Evolutionary conservation across 2,113 vertebrate genomes (phyloP), one percentile per base, ranked within the genome.

Genomic region (Lamprotornis superbus): DNA sequence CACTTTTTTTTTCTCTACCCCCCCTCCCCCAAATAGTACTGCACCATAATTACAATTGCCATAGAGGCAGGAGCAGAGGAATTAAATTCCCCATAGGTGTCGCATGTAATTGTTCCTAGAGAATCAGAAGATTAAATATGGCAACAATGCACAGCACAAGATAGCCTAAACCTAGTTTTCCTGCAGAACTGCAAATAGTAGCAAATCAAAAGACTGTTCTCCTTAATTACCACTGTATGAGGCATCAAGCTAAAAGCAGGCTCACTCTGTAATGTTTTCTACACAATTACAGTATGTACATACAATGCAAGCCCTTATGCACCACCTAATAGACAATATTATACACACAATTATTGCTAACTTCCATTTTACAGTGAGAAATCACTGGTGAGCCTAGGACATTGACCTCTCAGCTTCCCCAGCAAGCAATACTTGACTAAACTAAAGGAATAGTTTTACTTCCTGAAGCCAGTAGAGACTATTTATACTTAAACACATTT

Each of bases 171-270:
- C 97, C 97, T 96, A 95, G 97, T 97, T 98, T 98, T 98, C 96
- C 93, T 96, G 97, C 92, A 97, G 97, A 98, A 98, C 97, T 97
- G 97, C 97, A 98, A 98, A 98, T 97, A 97, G 97, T 98, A 97
- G 96, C 98, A 98, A 98, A 98, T 98, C 98, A 97, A 97, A 98
- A 97, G 97, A 95, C 97, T 95, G 98, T 97, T 98, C 98, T 98
- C 98, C 94, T 98, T 98, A 98, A 98, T 98, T 98, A 98, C 98
- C 98, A 96, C 98, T 91, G 97, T 98, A 98, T 98, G 98, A 97
- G 96, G 98, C 96, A 97, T 96, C 93, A 85, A 81, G 98, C 98
- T 98, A 98, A 98, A 98, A 98, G 98, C 97, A 98, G 98, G 98
- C 97, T 98, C 98, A 98, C 97, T 98, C 97, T 95, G 97, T 98